Evolutionary conservation across 2,888 invertebrate genomes (phyloP).

Genomic region (Abrostola triplasia): DNA sequence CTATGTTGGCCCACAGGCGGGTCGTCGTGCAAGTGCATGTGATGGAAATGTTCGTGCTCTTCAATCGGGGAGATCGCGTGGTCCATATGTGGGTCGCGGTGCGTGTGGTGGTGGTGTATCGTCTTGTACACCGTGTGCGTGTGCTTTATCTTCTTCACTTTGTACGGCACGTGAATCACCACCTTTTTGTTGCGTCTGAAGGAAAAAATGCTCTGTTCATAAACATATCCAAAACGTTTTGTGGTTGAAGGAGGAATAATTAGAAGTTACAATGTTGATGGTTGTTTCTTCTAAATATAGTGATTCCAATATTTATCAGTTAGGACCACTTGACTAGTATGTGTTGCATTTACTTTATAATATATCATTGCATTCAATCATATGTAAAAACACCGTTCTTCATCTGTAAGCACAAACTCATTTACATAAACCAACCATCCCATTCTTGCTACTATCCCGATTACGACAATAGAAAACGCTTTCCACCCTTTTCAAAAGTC

Average conservation of each 20-base stretch:
- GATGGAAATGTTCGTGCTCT: slow-evolving; percentile 86
- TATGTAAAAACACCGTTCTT: too few relatives aligned
- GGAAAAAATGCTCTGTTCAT: slow-evolving; percentile 6
- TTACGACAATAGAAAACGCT: not conserved
- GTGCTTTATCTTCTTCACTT: slow-evolving; percentile 91
- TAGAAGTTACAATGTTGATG: too few relatives aligned
- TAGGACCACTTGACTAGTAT: too few relatives aligned
- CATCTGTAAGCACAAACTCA: too few relatives aligned
- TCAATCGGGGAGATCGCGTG: slow-evolving; percentile 70
- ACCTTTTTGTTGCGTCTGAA: slow-evolving; percentile 90
- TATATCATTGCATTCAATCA: too few relatives aligned
- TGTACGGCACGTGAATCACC: slow-evolving; percentile 90
- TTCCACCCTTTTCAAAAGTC: not conserved
- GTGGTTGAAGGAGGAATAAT: too few relatives aligned
- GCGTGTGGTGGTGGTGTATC: slow-evolving; percentile 87
- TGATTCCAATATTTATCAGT: too few relatives aligned
- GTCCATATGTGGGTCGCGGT: slow-evolving; percentile 72
- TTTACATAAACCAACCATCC: too few relatives aligned
- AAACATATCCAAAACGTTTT: not conserved
- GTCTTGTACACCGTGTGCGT: slow-evolving; percentile 92
- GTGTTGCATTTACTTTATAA: too few relatives aligned
- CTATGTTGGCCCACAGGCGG: slow-evolving; percentile 71
- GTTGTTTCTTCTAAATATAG: too few relatives aligned
- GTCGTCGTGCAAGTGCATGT: slow-evolving; percentile 80
- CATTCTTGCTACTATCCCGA: not conserved